Percentiles rank a stretch among this genome's conserved stretches.
Conservation (phyloP, 2,888 invertebrate species). For the Cryptus armator region DNA sequence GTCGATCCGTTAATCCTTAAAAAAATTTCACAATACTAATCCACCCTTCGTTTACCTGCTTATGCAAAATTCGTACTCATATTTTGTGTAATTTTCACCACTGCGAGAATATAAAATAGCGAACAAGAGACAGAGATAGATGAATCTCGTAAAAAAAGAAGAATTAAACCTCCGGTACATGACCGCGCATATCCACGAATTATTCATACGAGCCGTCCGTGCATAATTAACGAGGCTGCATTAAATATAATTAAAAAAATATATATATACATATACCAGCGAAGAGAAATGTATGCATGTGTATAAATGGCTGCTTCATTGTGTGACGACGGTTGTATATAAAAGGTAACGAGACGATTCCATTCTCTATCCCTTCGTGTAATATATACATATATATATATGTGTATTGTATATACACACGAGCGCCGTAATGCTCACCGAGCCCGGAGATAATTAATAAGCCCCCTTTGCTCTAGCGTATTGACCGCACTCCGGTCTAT, state of each 20-base stretch:
- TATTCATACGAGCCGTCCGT: constrained; percentile 60
- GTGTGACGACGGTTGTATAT: not conserved
- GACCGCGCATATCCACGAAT: constrained; percentile 54
- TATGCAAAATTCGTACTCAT: constrained; percentile 25
- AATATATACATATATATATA: not conserved
- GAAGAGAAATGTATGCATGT: not conserved
- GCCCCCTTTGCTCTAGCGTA: constrained; percentile 26
- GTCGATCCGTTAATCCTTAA: constrained; percentile 8
- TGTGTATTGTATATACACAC: constrained; percentile 21
- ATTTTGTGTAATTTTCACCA: constrained; percentile 20
- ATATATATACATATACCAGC: not conserved
- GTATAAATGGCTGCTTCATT: constrained; percentile 5
- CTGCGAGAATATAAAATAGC: constrained; percentile 2
- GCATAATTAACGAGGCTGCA: constrained; percentile 58
- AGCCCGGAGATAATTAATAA: constrained; percentile 55
- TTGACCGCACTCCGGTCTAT: constrained; percentile 42
- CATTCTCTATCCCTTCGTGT: not conserved
- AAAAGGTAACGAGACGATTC: constrained; percentile 22
- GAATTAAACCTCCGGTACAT: constrained; percentile 51
- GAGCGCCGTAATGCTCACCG: constrained; percentile 17
- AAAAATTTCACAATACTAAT: constrained; percentile 6
- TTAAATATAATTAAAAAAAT: constrained; percentile 61
- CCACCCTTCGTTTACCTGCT: not conserved
- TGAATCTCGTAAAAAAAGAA: constrained; percentile 8
- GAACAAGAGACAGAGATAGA: not conserved